Evolutionary conservation across 2,113 vertebrate species (phyloP), one percentile per base, ranked within the genome.

Genomic region (Aptenodytes patagonicus): DNA sequence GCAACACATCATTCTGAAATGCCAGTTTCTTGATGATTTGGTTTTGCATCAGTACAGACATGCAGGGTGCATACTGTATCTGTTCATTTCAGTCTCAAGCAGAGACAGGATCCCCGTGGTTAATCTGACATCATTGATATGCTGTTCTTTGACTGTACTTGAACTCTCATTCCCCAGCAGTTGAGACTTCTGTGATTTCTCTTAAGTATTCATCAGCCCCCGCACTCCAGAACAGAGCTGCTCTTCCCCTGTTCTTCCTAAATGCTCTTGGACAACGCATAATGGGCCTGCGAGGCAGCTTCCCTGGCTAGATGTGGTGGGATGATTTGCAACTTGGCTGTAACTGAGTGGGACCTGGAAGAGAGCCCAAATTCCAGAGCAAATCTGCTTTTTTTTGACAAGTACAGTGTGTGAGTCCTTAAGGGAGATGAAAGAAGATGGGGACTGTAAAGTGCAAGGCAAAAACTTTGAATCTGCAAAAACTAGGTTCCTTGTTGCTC

Each of bases 351-450:
- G 91, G 94, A 47, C 42, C 91, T 97, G 98, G 98, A 93, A 10
- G 24, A 3, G n/a, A 83, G 94, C 91, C 97, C 94, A 89, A 73
- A 77, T 96, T 97, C 97, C 94, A 96, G 84, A 97, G 52, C 69
- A 78, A 90, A 95, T 96, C 87, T 95, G 92, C 76, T 83, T 91
- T 66, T 77, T 77, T 75, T 61, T 86, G 87, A 80, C 90, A 84
- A 93, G 78, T 54, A 68, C 52, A 75, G 92, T 78, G 91, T 51
- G 24, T 1, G 7, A 86, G 78, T 79, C 93, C 96, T 86, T 81
- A 4, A 44, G 93, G 95, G 91, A 91, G 91, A 66, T 21, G 69
- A 65, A 92, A 87, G 82, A 86, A 92, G 86, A 42, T 54, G 68
- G 80, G 28, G 68, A 70, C 75, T 87, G 76, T 32, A 69, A 85